A percentile compares a stretch with the other conserved stretches of the same genome.
Conservation (phyloP, 2,888 invertebrate species). For the Drosophila setosimentum region DNA sequence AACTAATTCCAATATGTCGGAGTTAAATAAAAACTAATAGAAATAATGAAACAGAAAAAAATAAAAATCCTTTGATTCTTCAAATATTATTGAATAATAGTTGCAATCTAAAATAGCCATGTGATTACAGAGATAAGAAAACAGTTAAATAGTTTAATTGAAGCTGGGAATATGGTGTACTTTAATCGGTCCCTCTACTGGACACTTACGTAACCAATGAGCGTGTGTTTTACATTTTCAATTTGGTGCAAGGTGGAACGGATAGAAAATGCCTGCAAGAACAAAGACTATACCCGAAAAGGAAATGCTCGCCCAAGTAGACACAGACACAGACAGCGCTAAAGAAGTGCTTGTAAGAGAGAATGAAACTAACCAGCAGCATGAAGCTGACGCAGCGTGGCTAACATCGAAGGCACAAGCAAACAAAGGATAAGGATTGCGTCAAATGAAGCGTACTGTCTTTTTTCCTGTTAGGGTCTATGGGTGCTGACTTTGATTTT, state of each 20-base stretch:
- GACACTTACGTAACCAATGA: constrained; percentile 56
- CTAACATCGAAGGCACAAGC: constrained; percentile 27
- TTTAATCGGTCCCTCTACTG: constrained; percentile 54
- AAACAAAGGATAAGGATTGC: constrained; percentile 69
- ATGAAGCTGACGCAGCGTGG: constrained; percentile 39
- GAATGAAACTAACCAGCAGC: constrained; percentile 56
- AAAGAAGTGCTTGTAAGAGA: constrained; percentile 33
- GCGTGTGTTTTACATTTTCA: constrained; percentile 54
- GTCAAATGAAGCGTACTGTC: constrained; percentile 64
- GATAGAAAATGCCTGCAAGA: constrained; percentile 31
- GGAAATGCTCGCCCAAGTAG: constrained; percentile 18
- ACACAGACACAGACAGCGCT: constrained; percentile 10
- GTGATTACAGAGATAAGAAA: neutral
- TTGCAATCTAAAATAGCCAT: neutral
- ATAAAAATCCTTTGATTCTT: neutral
- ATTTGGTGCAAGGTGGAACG: constrained; percentile 36
- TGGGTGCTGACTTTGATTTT: constrained; percentile 21
- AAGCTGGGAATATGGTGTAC: constrained; percentile 18
- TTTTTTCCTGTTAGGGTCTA: constrained; percentile 28
- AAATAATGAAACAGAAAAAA: neutral
- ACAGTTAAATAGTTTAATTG: neutral
- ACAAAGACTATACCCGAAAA: constrained; percentile 24
- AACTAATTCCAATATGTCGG: neutral
- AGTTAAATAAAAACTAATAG: neutral
- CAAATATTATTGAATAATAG: neutral